Evolutionary conservation across 2,113 vertebrate genomes (phyloP), one percentile per base, ranked within the genome.

Genomic region (Gambusia holbrooki): DNA sequence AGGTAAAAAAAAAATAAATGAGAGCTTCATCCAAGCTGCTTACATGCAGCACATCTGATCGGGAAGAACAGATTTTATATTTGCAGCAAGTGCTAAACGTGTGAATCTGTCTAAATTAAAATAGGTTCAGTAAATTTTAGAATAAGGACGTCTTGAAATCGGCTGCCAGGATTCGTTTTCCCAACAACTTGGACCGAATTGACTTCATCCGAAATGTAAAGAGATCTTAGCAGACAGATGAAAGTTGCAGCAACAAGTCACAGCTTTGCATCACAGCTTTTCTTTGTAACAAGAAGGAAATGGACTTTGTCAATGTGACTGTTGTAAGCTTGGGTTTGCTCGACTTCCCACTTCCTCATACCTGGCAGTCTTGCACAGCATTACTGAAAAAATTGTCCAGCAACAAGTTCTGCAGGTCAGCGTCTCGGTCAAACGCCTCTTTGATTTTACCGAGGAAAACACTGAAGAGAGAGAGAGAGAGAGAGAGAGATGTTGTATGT

Each of bases 371-470:
- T 82, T 97, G 95, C 74, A 97, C 94, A 25, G 96, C 97, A 0
- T 85, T 93, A 86, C 92, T 97, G 87, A 99, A 99, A 92, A 99
- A 99, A 76, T 80, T 82, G 77, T 99, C 97, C 54, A 99, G 84
- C 64, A 99, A 92, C 37, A 99, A 89, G 84, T 95, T 99, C 93
- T 97, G 96, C 71, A 99, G 95, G 1, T 94, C 89, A 0, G 95
- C 80, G 73, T 97, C 95, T 30, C 94, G 85, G 86, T 97, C 98
- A 79, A 99, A 99, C 0, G 98, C 98, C 37, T 99, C 97, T 88
- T 98, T 99, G 90, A 99, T 99, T 92, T 97, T 96, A 25, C 96
- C 98, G 77, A 99, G 92, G 93, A 99, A 99, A 9, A 96, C 97
- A 64, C 98, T 99, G 84, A 42, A 95, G 84, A 67, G 28, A 51